Percentiles rank a stretch among this genome's conserved stretches.
Evolutionary conservation across 2,888 invertebrate species (phyloP).

Genomic region (Noctua janthe): DNA sequence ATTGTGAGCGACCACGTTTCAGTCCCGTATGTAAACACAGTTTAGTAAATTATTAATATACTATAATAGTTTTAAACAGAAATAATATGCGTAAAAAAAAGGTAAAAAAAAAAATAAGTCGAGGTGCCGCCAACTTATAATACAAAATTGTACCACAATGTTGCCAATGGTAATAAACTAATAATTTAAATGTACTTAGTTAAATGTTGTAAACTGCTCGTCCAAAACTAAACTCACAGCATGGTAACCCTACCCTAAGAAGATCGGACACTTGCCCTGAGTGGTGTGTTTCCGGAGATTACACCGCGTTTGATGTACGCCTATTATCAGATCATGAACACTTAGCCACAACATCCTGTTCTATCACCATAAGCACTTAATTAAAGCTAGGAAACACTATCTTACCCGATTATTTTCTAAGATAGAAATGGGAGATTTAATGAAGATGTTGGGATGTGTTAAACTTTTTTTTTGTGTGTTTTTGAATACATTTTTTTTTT

Average conservation of each 20-base stretch:
- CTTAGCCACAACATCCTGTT: slow-evolving; percentile 34
- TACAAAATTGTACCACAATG: too few species aligned
- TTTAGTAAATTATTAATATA: too few species aligned
- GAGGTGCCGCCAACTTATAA: too few species aligned
- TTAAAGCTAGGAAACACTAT: slow-evolving; percentile 4
- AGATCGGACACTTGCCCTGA: slow-evolving; percentile 49
- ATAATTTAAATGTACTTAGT: too few species aligned
- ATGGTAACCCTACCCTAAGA: slow-evolving; percentile 35
- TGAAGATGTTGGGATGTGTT: slow-evolving; percentile 4
- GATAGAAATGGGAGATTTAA: background rate
- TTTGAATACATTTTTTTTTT: background rate
- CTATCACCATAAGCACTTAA: slow-evolving; percentile 15
- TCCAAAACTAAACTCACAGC: background rate
- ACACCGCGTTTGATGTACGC: slow-evolving; percentile 44
- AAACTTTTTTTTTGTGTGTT: background rate
- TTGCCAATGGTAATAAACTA: too few species aligned
- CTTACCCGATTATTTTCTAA: slow-evolving; percentile 1
- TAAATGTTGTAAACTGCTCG: too few species aligned
- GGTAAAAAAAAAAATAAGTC: too few species aligned
- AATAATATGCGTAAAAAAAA: too few species aligned
- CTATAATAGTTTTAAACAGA: too few species aligned
- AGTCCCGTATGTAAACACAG: too few species aligned
- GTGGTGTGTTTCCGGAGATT: slow-evolving; percentile 60
- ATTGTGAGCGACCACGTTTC: too few species aligned
- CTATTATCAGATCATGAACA: slow-evolving; percentile 55